A percentile compares a stretch with the other conserved stretches of the same genome.
phyloP scores from a whole-genome alignment of 2,113 vertebrate genomes.

The human (Homo sapiens) region GRCh38 chr1:178325501-178326000 shows the following conservation, averaged over 20 bases:
- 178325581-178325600: slow-evolving; percentile 32
- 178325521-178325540: slow-evolving; percentile 12
- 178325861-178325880: too few species aligned
- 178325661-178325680: slow-evolving; percentile 59
- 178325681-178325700: slow-evolving; percentile 41
- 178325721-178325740: slow-evolving; percentile 17
- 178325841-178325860: too few species aligned
- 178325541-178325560: slow-evolving; percentile 40
- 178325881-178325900: too few species aligned
- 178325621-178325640: slow-evolving; percentile 70
- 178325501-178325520: slow-evolving; percentile 48
- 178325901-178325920: too few species aligned
- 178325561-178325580: slow-evolving; percentile 64
- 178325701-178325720: slow-evolving; percentile 52
- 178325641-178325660: slow-evolving; percentile 54
- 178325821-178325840: too few species aligned
- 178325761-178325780: slow-evolving; percentile 46
- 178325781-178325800: slow-evolving; percentile 28
- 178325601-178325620: slow-evolving; percentile 74
- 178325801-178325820: slow-evolving; percentile 11
- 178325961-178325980: too few species aligned
- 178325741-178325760: slow-evolving; percentile 24
- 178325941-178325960: too few species aligned
- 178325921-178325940: too few species aligned
- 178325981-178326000: too few species aligned